Evolutionary conservation across 2,797 vertebrate genomes (phyloP).

Genomic region (Chromis chromis): DNA sequence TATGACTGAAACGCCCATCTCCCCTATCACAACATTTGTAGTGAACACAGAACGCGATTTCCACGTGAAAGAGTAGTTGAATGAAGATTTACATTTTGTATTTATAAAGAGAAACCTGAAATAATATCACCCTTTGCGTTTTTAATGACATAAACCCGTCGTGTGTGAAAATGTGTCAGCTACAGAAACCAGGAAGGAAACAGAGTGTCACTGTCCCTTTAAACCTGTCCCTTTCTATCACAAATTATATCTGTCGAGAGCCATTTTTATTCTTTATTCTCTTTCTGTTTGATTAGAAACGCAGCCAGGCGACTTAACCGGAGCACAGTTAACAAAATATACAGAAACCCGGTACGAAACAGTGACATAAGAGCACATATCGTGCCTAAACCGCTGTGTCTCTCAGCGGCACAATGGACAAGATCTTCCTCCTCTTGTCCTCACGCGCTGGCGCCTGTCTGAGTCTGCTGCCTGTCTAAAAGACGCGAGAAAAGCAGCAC

Average conservation of each 20-base stretch:
- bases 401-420: constrained; percentile 83
- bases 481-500: constrained; percentile 33
- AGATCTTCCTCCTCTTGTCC: constrained; percentile 78
- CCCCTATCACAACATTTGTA: too few species aligned
- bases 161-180: constrained; percentile 24
- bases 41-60: too few species aligned
- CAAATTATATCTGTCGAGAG: constrained; percentile 63
- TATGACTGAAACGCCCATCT: background rate
- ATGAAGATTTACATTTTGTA: too few species aligned
- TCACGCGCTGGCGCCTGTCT: constrained; percentile 73
- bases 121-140: background rate
- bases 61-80: too few species aligned
- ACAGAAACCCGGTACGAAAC: background rate
- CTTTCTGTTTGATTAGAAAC: constrained; percentile 21
- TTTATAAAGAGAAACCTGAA: background rate
- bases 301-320: background rate
- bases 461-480: constrained; percentile 66
- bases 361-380: constrained; percentile 11
- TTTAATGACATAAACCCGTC: background rate
- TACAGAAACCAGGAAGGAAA: constrained; percentile 69
- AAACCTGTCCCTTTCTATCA: constrained; percentile 79
- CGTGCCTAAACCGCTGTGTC: constrained; percentile 39
- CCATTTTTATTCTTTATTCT: constrained; percentile 71
- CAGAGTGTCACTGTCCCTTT: constrained; percentile 78
- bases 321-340: background rate